Evolutionary conservation across 2,888 invertebrate genomes (phyloP), one percentile per base, ranked within the genome.

Genomic region (Mimas tiliae): DNA sequence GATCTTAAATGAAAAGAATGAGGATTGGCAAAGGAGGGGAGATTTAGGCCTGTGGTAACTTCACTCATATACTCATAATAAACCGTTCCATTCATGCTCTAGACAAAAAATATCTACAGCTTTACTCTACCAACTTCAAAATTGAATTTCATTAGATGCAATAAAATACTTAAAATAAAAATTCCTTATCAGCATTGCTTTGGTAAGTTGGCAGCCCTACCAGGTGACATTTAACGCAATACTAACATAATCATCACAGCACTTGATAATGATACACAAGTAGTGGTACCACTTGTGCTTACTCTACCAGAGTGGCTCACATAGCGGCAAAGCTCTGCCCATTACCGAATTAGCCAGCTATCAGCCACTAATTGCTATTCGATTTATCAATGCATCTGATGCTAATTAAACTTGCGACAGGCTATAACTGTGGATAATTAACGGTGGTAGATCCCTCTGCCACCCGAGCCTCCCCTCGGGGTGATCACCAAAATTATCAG

Each of bases 351-450:
- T 58, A 58, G 58, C 19, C 58, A 58, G 11, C 58, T 58, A 58
- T 58, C 58, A 58, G 58, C 38, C 38, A 19, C 38, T 58, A 58
- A 58, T 58, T 58, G 21, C 58, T 42, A 42, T 58, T 58, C 58
- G 58, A 58, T 58, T 58, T 58, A 58, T 58, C 19, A 58, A 19
- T 58, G 58, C 58, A 58, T 58, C 58, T 58, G 58, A 58, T 58
- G 58, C 58, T 58, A 58, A 58, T 58, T 58, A 58, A 58, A 58
- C 58, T 58, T 58, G 58, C 58, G 42, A 58, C 58, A 58, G 58
- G 42, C 58, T 58, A 42, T 58, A 58, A 58, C 58, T 58, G 42
- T 4, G 58, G 42, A 19, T 42, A 58, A 58, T 58, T 58, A 58
- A 58, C 58, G 12, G 58, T 42, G 42, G 42, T 12, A 33, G 27